These are phyloP conservation scores for Baronia brevicornis DNA, from an alignment of 2,888 invertebrate species.

Conservation along the genomic window DNA sequence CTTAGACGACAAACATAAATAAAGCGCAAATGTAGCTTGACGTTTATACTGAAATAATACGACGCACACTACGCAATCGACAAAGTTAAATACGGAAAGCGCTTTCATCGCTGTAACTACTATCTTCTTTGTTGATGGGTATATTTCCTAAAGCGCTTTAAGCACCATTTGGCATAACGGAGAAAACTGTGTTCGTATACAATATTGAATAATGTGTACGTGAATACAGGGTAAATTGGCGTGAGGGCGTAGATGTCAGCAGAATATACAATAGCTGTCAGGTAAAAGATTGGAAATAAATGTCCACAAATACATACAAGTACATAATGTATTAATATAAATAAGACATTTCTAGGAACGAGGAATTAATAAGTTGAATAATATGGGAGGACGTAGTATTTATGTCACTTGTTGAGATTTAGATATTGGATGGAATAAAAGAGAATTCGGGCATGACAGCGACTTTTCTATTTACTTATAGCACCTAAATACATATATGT, in stretches of 20 bases:
- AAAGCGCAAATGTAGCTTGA: slow-evolving; percentile 22
- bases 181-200: neutral
- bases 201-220: slow-evolving; percentile 18
- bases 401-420: too few relatives aligned
- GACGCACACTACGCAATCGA: slow-evolving; percentile 10
- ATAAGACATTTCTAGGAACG: slow-evolving; percentile 4
- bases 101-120: slow-evolving; percentile 17
- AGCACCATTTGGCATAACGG: neutral
- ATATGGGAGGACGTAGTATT: too few relatives aligned
- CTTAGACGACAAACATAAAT: slow-evolving; percentile 14
- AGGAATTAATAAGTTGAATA: slow-evolving; percentile 2
- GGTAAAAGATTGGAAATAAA: slow-evolving; percentile 30
- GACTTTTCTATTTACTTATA: too few relatives aligned
- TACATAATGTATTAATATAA: slow-evolving; percentile 16
- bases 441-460: too few relatives aligned
- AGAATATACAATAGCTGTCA: slow-evolving; percentile 28
- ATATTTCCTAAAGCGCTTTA: slow-evolving; percentile 12
- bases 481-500: too few relatives aligned
- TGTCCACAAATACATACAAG: slow-evolving; percentile 26
- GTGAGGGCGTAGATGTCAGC: slow-evolving; percentile 28
- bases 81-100: slow-evolving; percentile 17
- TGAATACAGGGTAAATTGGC: slow-evolving; percentile 26
- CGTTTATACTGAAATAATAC: slow-evolving; percentile 14
- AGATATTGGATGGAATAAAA: too few relatives aligned
- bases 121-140: slow-evolving; percentile 11